phyloP scores from a whole-genome alignment of 2,888 invertebrate species.

The Pyrrhosoma nymphula region DNA sequence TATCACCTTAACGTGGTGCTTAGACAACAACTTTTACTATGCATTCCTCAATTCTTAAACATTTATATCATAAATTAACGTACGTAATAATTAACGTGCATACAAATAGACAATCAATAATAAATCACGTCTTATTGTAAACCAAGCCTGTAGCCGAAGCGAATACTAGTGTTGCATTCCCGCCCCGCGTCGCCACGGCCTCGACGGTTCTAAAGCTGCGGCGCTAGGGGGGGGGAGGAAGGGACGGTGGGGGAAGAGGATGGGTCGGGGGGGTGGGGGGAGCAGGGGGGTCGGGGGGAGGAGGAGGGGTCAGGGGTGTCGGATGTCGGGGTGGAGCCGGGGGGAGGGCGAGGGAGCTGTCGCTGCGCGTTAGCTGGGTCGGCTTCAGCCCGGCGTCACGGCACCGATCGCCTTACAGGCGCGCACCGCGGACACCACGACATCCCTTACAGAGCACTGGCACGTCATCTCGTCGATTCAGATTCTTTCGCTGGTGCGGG shows the following conservation, averaged over 20 bases:
- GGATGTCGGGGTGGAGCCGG: neutral
- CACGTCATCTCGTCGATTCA: constrained; percentile 38
- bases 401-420: constrained; percentile 54
- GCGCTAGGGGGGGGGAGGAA: neutral
- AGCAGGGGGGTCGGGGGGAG: neutral
- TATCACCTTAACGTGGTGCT: too few relatives aligned
- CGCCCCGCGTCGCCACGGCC: too few relatives aligned
- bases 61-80: too few relatives aligned
- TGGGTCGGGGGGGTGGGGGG: neutral
- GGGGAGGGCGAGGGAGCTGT: constrained; percentile 23
- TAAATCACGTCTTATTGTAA: too few relatives aligned
- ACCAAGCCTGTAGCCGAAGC: too few relatives aligned
- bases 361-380: constrained; percentile 40
- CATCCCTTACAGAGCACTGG: constrained; percentile 14
- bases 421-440: constrained; percentile 41
- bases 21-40: too few relatives aligned
- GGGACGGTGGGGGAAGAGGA: neutral
- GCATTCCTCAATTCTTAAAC: too few relatives aligned
- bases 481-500: neutral
- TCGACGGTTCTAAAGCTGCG: too few relatives aligned
- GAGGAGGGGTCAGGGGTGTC: constrained; percentile 12
- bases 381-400: constrained; percentile 32
- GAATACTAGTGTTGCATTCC: too few relatives aligned
- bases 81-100: too few relatives aligned
- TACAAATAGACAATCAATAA: too few relatives aligned